A percentile compares a stretch with the other conserved stretches of the same genome.
Conservation (phyloP, 2,113 vertebrate genomes). For the Urocynchramus pylzowi region DNA sequence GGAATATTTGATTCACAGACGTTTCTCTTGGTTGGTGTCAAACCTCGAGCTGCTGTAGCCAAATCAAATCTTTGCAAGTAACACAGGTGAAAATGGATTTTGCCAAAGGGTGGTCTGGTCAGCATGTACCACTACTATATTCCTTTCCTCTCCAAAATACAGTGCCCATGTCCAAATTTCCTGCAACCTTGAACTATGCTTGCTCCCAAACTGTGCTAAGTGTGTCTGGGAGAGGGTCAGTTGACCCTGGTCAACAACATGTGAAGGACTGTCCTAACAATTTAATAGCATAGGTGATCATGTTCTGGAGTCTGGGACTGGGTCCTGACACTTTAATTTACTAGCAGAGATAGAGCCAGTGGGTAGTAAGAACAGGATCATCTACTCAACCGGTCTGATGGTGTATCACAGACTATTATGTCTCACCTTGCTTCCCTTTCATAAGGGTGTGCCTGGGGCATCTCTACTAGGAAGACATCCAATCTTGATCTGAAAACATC, state of each 20-base stretch:
- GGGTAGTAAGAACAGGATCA: slow-evolving; percentile 5
- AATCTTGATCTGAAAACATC: slow-evolving; percentile 58
- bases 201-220: not conserved
- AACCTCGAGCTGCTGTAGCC: not conserved
- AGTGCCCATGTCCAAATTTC: not conserved
- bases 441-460: slow-evolving; percentile 28
- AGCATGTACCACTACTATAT: not conserved
- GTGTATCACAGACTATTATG: not conserved
- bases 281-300: not conserved
- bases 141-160: not conserved
- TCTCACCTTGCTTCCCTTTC: slow-evolving; percentile 44
- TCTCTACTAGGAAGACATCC: slow-evolving; percentile 55
- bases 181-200: not conserved
- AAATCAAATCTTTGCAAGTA: not conserved
- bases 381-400: not conserved
- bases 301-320: not conserved
- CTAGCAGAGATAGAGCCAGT: not conserved
- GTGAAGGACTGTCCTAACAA: not conserved
- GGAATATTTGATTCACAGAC: slow-evolving; percentile 35
- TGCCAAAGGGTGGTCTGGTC: not conserved
- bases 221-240: not conserved
- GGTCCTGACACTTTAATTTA: not conserved
- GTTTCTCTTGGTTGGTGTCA: not conserved
- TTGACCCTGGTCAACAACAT: not conserved
- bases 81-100: not conserved